phyloP scores from a whole-genome alignment of 1,140 invertebrate species.

The Stenopsyche tienmushanensis region DNA sequence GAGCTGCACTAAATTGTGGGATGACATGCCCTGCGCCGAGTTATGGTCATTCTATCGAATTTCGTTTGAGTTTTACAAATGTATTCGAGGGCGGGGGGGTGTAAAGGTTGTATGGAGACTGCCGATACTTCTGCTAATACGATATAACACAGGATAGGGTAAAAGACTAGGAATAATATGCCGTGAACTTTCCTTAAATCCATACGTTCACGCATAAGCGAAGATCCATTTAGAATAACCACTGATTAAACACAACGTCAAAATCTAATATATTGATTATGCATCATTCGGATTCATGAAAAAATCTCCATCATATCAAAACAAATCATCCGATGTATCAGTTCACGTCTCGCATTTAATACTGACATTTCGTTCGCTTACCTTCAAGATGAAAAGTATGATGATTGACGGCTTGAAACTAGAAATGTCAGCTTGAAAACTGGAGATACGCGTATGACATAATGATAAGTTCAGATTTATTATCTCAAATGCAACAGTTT shows the following conservation, averaged over 20 bases:
- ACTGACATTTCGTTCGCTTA: background rate
- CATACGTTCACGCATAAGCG: too few species aligned
- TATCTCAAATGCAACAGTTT: background rate
- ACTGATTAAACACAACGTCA: too few species aligned
- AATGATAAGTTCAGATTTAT: background rate
- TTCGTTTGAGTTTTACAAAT: conserved; percentile 32
- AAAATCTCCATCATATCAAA: too few species aligned
- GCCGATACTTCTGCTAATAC: background rate
- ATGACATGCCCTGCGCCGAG: conserved; percentile 30
- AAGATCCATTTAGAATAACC: too few species aligned
- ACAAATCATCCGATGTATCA: too few species aligned
- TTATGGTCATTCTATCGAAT: conserved; percentile 40
- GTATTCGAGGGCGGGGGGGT: conserved; percentile 10
- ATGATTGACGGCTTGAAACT: background rate
- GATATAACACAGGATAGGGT: background rate
- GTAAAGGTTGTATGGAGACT: too few species aligned
- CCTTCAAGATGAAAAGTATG: background rate
- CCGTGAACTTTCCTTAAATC: background rate
- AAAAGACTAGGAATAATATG: background rate
- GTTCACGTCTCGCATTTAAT: too few species aligned
- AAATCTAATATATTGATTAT: too few species aligned
- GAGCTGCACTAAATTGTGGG: conserved; percentile 34
- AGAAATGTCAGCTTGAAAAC: background rate
- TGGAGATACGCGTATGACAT: background rate
- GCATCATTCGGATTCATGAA: too few species aligned